Base-by-base conservation (phyloP, 2,113 vertebrate genomes). In the Rousettus leschenaultii region DNA sequence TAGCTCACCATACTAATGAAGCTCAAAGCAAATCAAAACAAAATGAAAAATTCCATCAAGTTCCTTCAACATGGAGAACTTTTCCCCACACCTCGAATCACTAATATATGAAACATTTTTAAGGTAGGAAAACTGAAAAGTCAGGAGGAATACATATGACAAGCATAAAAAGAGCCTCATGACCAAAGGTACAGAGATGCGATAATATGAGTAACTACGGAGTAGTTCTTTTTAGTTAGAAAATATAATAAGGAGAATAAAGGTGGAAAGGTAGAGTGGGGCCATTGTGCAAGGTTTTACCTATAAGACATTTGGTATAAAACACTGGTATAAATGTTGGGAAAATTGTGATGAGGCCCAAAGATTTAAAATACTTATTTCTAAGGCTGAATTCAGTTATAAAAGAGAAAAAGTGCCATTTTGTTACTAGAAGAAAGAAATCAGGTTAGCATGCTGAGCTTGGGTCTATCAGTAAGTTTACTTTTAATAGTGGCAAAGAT, bases 401-500 rank as follows among this genome's bases (percentile, higher is more conserved):
- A 82, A 19, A 86, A 51, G 28, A 35, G 1, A 24, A 38, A 73
- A 79, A 63, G 22, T 33, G 18, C 12, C 51, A 19, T 68, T 86
- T 43, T 53, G 2, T 96, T 85, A 89, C 53, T 59, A 74, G 43
- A 83, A 74, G n/a, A 95, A 15, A 65, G 38, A n/a, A 91, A 84
- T 75, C 21, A 55, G 35, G 48, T 55, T 87, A 86, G 79, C 53
- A 40, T 22, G 30, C 24, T 87, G 71, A 90, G 70, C 19, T 59
- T 87, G 63, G 19, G 35, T 68, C 33, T 75, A 83, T 28, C 30
- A 65, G 45, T 82, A 68, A 87, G 15, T 85, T 94, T 61, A 92
- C 63, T 94, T 89, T 70, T 66, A 85, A 91, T 45, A 94, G 65
- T 91, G 55, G 40, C 57, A 92, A 97, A 97, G 40, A 94, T 40